Evolutionary conservation across 53 echinoderm and acorn worm species (phyloP).

Genomic region (Actinopyga echinites): DNA sequence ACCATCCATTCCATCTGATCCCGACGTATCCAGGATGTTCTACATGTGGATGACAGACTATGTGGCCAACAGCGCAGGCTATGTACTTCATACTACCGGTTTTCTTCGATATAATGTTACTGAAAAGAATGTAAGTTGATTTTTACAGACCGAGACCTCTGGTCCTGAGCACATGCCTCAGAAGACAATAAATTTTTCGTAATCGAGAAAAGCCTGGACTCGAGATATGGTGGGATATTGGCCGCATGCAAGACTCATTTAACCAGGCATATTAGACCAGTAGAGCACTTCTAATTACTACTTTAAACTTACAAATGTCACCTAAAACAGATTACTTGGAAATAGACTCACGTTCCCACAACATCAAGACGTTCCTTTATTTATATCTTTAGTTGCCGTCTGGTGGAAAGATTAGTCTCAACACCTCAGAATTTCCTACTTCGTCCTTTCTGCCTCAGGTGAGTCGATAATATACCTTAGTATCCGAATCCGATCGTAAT

Average conservation of each 20-base stretch:
- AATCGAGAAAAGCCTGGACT: too few species aligned
- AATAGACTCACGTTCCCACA: too few species aligned
- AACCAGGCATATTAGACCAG: too few species aligned
- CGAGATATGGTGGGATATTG: too few species aligned
- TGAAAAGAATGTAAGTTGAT: conserved; percentile 39
- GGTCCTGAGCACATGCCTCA: too few species aligned
- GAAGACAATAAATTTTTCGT: too few species aligned
- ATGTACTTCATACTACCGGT: conserved; percentile 49
- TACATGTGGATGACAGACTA: conserved; percentile 85
- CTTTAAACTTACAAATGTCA: too few species aligned
- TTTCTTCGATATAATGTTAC: conserved; percentile 49
- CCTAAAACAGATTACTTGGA: too few species aligned
- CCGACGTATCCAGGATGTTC: conserved; percentile 63
- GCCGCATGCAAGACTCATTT: too few species aligned
- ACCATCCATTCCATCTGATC: conserved; percentile 64
- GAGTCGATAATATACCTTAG: not conserved
- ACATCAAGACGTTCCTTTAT: too few species aligned
- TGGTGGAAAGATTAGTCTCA: conserved; percentile 13
- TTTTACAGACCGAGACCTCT: not conserved
- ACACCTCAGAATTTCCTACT: conserved; percentile 14
- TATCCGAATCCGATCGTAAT: not conserved
- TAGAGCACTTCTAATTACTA: too few species aligned
- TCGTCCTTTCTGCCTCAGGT: conserved; percentile 8
- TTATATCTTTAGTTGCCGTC: not conserved
- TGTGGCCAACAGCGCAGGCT: conserved; percentile 55